Evolutionary conservation across 2,888 invertebrate genomes (phyloP).

Genomic region (Nephrotoma guestfalica): DNA sequence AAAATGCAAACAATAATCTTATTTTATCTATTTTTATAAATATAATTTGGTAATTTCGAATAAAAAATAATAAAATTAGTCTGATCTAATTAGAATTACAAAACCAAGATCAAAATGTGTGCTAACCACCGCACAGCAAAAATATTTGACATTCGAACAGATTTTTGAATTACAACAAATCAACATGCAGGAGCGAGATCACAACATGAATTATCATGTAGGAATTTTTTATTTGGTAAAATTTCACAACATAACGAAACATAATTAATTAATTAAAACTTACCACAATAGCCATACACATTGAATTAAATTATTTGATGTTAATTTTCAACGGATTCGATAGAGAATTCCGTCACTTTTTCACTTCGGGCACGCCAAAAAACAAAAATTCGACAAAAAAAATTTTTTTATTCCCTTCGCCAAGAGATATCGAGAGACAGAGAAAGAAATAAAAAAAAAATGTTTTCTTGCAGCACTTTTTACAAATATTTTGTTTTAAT

Average conservation of each 20-base stretch:
- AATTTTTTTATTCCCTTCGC: neutral
- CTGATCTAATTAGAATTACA: neutral
- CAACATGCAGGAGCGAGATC: neutral
- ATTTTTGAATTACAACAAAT: neutral
- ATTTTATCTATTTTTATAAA: neutral
- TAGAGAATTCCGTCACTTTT: neutral
- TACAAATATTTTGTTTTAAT: neutral
- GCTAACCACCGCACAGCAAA: neutral
- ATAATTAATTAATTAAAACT: constrained; percentile 27
- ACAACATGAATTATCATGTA: neutral
- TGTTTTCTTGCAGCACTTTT: neutral
- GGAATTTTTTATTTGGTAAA: neutral
- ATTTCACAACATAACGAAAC: neutral
- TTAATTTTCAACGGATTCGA: neutral
- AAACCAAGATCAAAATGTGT: neutral
- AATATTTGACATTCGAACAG: neutral
- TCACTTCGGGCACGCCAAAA: neutral
- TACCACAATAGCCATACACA: constrained; percentile 79
- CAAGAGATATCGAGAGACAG: neutral
- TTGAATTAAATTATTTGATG: constrained; percentile 25
- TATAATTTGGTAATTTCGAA: neutral
- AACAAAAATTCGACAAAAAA: neutral
- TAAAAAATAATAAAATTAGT: neutral
- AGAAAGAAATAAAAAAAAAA: neutral
- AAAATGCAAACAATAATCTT: neutral